Percentiles rank a stretch among this genome's conserved stretches.
Evolutionary conservation across 2,113 vertebrate genomes (phyloP).

Genomic region (Hucho hucho): DNA sequence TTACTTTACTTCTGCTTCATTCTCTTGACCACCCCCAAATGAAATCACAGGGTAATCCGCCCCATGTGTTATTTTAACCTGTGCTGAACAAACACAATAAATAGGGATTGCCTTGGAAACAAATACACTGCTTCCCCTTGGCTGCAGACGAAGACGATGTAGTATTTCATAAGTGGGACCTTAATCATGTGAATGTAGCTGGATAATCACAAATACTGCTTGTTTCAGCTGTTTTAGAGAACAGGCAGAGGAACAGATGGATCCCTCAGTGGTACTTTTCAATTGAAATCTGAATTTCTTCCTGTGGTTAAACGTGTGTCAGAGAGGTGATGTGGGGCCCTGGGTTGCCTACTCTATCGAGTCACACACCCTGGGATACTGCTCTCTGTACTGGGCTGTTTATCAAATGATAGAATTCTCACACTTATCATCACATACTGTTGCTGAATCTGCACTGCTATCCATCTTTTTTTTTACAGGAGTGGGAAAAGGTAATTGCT

Average conservation of each 20-base stretch:
- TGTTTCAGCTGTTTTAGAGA: slow-evolving; percentile 1
- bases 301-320: background rate
- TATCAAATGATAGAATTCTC: background rate
- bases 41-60: slow-evolving; percentile 26
- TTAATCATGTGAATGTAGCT: slow-evolving; percentile 20
- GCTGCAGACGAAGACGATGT: slow-evolving; percentile 12
- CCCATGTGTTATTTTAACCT: slow-evolving; percentile 36
- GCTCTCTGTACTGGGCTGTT: background rate
- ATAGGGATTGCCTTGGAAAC: slow-evolving; percentile 3
- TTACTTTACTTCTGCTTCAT: slow-evolving; percentile 1
- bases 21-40: slow-evolving; percentile 13
- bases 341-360: background rate
- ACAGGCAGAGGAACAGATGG: background rate
- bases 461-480: background rate
- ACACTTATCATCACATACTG: background rate
- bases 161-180: slow-evolving; percentile 6
- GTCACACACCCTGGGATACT: too few species aligned
- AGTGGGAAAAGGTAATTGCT: too few species aligned
- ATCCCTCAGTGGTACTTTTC: background rate
- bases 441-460: background rate
- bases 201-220: slow-evolving; percentile 16
- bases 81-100: slow-evolving; percentile 25
- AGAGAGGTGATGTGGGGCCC: background rate
- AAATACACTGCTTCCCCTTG: background rate
- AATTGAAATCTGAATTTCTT: background rate